Percentiles rank a stretch among this genome's conserved stretches.
phyloP scores from a whole-genome alignment of 2,888 invertebrate species.

The Euzetes globulus region DNA sequence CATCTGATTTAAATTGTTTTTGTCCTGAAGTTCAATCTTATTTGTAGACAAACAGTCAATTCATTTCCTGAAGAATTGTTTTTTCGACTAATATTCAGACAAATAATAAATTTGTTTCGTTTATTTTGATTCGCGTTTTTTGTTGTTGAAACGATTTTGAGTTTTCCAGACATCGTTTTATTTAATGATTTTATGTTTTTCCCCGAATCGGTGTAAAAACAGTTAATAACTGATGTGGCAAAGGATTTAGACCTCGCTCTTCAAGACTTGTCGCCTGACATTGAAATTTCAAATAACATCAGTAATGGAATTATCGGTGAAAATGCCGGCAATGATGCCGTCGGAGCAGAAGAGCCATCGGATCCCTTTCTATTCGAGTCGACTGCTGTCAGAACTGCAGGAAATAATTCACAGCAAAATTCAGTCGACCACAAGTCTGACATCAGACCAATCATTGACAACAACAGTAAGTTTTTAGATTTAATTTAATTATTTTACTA shows the following conservation, averaged over 20 bases:
- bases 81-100: not conserved
- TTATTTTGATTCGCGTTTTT: not conserved
- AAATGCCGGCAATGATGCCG: not conserved
- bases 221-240: constrained; percentile 54
- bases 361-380: constrained; percentile 26
- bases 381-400: constrained; percentile 25
- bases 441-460: not conserved
- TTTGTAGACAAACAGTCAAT: not conserved
- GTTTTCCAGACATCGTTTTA: not conserved
- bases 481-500: not conserved
- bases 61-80: not conserved
- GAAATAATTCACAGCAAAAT: constrained; percentile 26
- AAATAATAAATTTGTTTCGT: not conserved
- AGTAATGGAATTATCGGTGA: constrained; percentile 18
- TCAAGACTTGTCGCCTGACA: constrained; percentile 63
- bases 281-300: constrained; percentile 24
- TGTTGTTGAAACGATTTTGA: not conserved
- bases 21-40: not conserved
- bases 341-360: not conserved
- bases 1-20: not conserved
- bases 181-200: not conserved
- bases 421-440: not conserved
- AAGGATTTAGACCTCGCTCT: constrained; percentile 78
- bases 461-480: not conserved
- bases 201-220: constrained; percentile 36